phyloP scores from a whole-genome alignment of 2,113 vertebrate species.

The Collichthys lucidus region DNA sequence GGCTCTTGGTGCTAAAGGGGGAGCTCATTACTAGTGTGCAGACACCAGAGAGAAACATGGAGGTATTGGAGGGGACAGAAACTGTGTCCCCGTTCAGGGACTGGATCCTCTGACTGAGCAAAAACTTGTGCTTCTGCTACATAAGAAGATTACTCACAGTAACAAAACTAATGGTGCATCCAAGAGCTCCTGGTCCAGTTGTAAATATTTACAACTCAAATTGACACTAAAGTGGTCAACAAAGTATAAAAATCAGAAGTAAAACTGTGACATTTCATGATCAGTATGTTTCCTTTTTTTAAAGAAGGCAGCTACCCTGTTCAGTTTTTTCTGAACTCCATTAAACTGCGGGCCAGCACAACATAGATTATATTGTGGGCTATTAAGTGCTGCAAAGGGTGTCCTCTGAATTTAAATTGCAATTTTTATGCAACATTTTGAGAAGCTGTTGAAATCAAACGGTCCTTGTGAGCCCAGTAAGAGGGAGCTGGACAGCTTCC shows the following conservation, averaged over 20 bases:
- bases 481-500: not conserved
- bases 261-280: not conserved
- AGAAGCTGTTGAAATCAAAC: not conserved
- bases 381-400: too few species aligned
- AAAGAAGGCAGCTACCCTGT: not conserved
- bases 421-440: not conserved
- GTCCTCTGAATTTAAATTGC: not conserved
- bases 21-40: constrained; percentile 66
- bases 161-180: not conserved
- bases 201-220: not conserved
- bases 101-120: constrained; percentile 21
- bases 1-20: constrained; percentile 37
- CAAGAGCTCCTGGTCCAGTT: not conserved
- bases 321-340: too few species aligned
- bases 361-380: too few species aligned
- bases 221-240: not conserved
- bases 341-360: too few species aligned
- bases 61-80: constrained; percentile 43
- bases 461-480: not conserved
- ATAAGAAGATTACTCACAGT: not conserved
- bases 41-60: constrained; percentile 48
- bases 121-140: not conserved
- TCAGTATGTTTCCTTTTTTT: not conserved
- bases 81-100: constrained; percentile 21
- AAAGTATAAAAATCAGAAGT: not conserved